Evolutionary conservation across 2,113 vertebrate genomes (phyloP).

Genomic region (Delphinapterus leucas): DNA sequence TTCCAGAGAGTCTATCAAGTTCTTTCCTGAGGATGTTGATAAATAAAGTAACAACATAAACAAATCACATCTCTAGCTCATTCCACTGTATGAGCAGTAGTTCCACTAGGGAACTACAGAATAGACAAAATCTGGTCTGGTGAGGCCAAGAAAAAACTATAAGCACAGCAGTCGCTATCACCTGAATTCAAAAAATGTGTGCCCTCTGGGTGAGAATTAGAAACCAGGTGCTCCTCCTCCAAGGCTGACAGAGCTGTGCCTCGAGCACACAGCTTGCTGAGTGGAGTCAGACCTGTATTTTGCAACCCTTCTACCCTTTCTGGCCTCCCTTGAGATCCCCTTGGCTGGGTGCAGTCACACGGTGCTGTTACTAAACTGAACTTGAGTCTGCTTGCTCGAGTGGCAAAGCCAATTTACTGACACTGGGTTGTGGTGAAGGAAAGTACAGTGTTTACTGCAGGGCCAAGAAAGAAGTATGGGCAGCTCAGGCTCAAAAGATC

Average conservation of each 20-base stretch:
- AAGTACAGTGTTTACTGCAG: neutral
- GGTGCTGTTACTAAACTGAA: neutral
- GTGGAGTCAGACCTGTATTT: neutral
- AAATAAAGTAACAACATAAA: constrained; percentile 24
- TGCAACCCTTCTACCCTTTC: neutral
- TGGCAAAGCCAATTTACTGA: neutral
- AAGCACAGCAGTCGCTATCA: neutral
- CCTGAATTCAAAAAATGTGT: neutral
- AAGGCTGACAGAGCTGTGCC: neutral
- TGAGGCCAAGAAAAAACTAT: neutral
- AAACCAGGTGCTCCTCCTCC: neutral
- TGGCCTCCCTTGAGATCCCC: neutral
- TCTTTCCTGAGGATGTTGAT: neutral
- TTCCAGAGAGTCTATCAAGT: constrained; percentile 26
- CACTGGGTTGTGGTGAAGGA: neutral
- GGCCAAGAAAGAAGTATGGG: neutral
- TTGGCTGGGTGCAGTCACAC: neutral
- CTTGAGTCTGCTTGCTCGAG: neutral
- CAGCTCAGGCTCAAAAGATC: neutral
- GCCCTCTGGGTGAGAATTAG: neutral
- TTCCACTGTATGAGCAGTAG: neutral
- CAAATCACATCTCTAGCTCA: neutral
- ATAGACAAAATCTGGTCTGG: neutral
- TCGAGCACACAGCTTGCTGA: neutral
- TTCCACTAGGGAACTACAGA: neutral